A percentile compares a stretch with the other conserved stretches of the same genome.
These are phyloP conservation scores for Charaxes varanes DNA, from an alignment of 1,140 invertebrate genomes.

Conservation along the genomic window DNA sequence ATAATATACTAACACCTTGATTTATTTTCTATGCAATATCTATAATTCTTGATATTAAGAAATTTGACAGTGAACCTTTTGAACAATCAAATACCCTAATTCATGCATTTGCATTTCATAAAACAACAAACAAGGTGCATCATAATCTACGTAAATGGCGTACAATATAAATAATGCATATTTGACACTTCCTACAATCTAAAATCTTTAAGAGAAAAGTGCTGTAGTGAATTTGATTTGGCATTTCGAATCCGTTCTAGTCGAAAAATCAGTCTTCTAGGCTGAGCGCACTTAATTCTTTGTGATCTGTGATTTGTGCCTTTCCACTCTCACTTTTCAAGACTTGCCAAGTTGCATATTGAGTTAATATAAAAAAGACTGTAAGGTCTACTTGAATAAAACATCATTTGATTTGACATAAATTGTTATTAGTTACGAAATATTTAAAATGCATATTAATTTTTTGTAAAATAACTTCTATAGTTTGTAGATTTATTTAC, in stretches of 20 bases:
- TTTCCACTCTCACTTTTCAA: not conserved
- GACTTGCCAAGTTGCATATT: constrained; percentile 5
- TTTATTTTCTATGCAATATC: not conserved
- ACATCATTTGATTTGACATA: too few relatives aligned
- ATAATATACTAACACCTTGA: constrained; percentile 6
- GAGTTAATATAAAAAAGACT: too few relatives aligned
- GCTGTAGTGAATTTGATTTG: constrained; percentile 30
- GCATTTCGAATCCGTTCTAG: constrained; percentile 38
- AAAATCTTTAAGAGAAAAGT: constrained; percentile 10
- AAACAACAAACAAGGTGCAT: constrained; percentile 21
- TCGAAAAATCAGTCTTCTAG: constrained; percentile 67
- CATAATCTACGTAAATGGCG: constrained; percentile 11
- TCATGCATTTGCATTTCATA: too few relatives aligned
- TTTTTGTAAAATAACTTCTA: too few relatives aligned
- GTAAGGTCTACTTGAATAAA: too few relatives aligned
- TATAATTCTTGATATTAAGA: not conserved
- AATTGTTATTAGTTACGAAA: too few relatives aligned
- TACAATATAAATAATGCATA: constrained; percentile 3
- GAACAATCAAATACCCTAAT: too few relatives aligned
- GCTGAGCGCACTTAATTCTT: constrained; percentile 43
- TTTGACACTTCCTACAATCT: constrained; percentile 11
- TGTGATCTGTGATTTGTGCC: constrained; percentile 6
- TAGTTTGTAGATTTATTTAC: too few relatives aligned
- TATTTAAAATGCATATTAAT: too few relatives aligned
- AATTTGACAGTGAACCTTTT: not conserved